Percentiles rank a stretch among this genome's conserved stretches.
phyloP scores from a whole-genome alignment of 2,888 invertebrate species.

The Cylindroiulus punctatus region DNA sequence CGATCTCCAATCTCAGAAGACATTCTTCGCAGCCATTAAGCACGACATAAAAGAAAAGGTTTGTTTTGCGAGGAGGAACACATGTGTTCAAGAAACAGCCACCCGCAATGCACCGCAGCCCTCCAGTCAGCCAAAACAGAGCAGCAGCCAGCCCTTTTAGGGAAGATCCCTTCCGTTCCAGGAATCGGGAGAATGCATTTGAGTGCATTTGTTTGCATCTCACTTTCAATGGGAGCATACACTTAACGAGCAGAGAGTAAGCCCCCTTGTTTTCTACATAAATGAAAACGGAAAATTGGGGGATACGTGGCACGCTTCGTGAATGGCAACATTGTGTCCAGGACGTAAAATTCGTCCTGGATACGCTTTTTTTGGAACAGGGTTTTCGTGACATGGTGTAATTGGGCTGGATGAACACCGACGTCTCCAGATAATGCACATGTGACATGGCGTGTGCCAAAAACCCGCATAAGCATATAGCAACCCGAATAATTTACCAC shows the following conservation, averaged over 20 bases:
- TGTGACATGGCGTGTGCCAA: too few relatives aligned
- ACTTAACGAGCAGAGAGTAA: background rate
- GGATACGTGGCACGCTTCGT: background rate
- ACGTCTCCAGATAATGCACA: background rate
- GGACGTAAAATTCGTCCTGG: background rate
- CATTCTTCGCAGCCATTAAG: slow-evolving; percentile 23
- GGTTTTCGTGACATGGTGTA: background rate
- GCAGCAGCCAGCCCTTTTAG: background rate
- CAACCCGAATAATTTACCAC: too few relatives aligned
- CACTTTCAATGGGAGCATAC: background rate
- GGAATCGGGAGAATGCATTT: background rate
- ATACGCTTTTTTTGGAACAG: background rate
- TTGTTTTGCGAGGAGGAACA: background rate
- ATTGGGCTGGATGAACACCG: background rate
- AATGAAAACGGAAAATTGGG: background rate
- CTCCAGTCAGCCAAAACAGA: background rate
- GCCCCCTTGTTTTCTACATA: background rate
- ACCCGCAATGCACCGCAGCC: background rate
- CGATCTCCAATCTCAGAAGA: background rate
- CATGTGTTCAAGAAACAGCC: background rate
- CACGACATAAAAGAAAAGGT: background rate
- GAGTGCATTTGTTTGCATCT: slow-evolving; percentile 10
- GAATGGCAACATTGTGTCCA: background rate
- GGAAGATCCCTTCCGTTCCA: background rate
- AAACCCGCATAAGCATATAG: too few relatives aligned